Conservation (phyloP, 2,113 vertebrate species). For the Calonectris borealis region DNA sequence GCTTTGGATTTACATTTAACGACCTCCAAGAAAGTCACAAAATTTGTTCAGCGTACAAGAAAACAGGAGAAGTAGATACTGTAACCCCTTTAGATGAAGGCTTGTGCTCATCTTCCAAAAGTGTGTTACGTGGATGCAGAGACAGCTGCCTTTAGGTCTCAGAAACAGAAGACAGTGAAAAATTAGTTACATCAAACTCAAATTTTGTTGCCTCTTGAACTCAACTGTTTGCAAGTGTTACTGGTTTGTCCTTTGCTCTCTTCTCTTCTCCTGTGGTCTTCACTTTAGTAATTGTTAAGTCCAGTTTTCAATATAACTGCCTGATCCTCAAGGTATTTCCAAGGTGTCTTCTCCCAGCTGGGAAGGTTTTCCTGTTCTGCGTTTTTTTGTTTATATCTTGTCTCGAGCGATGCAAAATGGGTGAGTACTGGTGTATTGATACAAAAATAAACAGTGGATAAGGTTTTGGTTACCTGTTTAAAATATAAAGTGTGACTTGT, state of each 20-base stretch:
- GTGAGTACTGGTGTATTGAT: neutral
- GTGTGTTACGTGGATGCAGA: neutral
- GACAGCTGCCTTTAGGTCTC: neutral
- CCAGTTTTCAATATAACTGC: neutral
- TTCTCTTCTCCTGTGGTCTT: neutral
- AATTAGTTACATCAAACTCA: neutral
- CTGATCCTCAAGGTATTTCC: neutral
- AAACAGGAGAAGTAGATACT: neutral
- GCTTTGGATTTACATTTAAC: neutral
- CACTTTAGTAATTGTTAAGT: neutral
- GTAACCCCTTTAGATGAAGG: neutral
- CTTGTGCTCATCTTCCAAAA: neutral
- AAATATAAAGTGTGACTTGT: neutral
- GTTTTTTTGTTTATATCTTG: neutral
- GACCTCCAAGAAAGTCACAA: neutral
- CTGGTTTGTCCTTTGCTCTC: neutral
- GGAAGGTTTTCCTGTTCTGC: neutral
- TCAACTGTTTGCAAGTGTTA: neutral
- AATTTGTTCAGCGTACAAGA: neutral
- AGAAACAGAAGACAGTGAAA: neutral
- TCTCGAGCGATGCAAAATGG: neutral
- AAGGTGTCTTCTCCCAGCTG: neutral
- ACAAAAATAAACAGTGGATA: neutral
- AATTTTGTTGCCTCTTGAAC: neutral
- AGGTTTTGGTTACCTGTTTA: neutral